Conservation (phyloP, 1,140 invertebrate genomes). For the Bombus cullumanus region DNA sequence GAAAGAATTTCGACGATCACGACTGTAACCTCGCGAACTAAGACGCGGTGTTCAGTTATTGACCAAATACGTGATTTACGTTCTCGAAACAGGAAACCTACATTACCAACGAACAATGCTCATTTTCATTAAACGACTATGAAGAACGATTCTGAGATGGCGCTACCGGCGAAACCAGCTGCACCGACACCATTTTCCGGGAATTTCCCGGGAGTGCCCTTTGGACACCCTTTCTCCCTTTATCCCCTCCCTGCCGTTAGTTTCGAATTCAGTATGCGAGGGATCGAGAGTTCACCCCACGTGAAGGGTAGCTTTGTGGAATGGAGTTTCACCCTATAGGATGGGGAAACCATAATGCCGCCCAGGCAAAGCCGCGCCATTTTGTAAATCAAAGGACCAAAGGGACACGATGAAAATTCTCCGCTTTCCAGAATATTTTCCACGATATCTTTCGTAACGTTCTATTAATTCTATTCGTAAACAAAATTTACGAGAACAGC, state of each 20-base stretch:
- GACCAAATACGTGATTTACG: too few relatives aligned
- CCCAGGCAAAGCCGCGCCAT: conserved; percentile 50
- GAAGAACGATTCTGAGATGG: conserved; percentile 10
- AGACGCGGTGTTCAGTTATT: too few relatives aligned
- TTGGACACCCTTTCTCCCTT: neutral
- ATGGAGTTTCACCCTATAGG: conserved; percentile 43
- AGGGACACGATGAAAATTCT: conserved; percentile 20
- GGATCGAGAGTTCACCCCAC: conserved; percentile 50
- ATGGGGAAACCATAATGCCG: conserved; percentile 54
- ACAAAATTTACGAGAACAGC: neutral
- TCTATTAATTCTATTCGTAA: neutral
- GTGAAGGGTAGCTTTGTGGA: conserved; percentile 60
- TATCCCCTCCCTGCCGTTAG: neutral
- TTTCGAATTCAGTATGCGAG: conserved; percentile 50
- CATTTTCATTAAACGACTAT: neutral
- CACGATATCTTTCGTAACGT: neutral
- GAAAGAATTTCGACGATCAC: too few relatives aligned
- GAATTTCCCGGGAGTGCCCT: conserved; percentile 50
- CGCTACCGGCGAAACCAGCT: neutral
- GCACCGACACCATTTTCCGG: conserved; percentile 49
- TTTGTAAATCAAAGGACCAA: conserved; percentile 57
- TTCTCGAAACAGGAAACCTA: neutral
- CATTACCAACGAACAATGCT: neutral
- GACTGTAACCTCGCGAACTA: too few relatives aligned
- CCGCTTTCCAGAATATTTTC: neutral